Evolutionary conservation across 2,797 vertebrate genomes (phyloP).

Genomic region (Sebastes alutus): DNA sequence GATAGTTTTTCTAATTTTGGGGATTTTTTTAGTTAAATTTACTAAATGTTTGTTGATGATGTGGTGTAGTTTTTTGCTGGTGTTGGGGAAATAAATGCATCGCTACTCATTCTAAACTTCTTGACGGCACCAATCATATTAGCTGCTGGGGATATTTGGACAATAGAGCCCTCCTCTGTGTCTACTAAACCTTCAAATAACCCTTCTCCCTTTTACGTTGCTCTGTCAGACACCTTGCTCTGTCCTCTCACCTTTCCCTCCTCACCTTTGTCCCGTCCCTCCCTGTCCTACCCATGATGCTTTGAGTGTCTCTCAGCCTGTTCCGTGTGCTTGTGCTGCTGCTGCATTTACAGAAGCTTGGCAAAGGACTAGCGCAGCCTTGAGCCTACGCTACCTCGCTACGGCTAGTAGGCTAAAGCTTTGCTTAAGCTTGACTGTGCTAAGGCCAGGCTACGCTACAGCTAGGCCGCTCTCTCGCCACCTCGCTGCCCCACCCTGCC

Average conservation of each 20-base stretch:
- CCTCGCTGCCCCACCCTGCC: constrained; percentile 85
- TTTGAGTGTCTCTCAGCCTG: constrained; percentile 84
- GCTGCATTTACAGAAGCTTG: constrained; percentile 81
- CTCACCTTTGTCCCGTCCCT: constrained; percentile 34
- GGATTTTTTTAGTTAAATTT: not conserved
- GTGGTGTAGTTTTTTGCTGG: constrained; percentile 35
- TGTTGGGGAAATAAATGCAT: constrained; percentile 4
- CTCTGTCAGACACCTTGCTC: constrained; percentile 94
- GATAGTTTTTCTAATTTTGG: not conserved
- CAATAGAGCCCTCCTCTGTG: constrained; percentile 90
- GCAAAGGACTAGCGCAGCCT: constrained; percentile 94
- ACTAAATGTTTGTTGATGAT: constrained; percentile 28
- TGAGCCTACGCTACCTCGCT: constrained; percentile 66
- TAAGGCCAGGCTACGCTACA: constrained; percentile 67
- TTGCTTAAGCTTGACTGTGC: constrained; percentile 75
- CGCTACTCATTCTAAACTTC: not conserved
- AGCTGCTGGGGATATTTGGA: constrained; percentile 92
- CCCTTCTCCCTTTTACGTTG: constrained; percentile 93
- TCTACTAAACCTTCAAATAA: constrained; percentile 98
- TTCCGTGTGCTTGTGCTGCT: constrained; percentile 93
- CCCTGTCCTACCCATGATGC: constrained; percentile 91
- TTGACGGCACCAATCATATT: not conserved
- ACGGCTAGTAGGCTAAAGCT: constrained; percentile 67
- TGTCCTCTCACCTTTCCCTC: constrained; percentile 76
- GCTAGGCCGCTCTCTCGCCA: constrained; percentile 70